Conservation (phyloP, 2,888 invertebrate species). For the Eulithis testata region DNA sequence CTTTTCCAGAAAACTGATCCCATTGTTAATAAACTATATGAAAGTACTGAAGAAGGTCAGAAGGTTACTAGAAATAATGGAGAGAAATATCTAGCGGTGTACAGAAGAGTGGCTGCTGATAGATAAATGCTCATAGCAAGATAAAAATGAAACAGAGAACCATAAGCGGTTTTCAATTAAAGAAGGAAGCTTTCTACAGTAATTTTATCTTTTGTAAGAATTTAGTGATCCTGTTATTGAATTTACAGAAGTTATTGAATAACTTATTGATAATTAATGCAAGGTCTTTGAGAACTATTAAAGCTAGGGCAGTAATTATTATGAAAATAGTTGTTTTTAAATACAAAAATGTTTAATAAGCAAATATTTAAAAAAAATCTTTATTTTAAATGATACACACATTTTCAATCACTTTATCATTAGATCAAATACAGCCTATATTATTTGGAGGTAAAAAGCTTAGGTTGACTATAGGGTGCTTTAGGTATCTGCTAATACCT, state of each 20-base stretch:
- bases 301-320: neutral
- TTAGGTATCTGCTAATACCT: neutral
- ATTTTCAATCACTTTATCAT: no score
- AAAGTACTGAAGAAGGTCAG: slow-evolving; percentile 98
- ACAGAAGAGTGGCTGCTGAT: slow-evolving; percentile 84
- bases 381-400: no score
- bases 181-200: neutral
- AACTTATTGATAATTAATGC: no score
- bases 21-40: slow-evolving; percentile 94
- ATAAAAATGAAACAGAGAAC: slow-evolving; percentile 27
- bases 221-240: no score
- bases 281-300: no score
- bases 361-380: no score
- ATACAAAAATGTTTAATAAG: no score
- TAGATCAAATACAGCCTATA: no score
- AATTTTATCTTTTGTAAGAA: no score
- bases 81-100: slow-evolving; percentile 96
- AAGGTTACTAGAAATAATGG: slow-evolving; percentile 98
- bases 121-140: slow-evolving; percentile 7
- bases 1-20: slow-evolving; percentile 89
- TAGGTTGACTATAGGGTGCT: neutral
- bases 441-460: no score
- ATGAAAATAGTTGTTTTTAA: neutral
- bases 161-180: neutral
- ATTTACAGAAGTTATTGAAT: no score